A percentile compares a stretch with the other conserved stretches of the same genome.
Conservation (phyloP, 2,113 vertebrate species). For the Epinephelus lanceolatus region DNA sequence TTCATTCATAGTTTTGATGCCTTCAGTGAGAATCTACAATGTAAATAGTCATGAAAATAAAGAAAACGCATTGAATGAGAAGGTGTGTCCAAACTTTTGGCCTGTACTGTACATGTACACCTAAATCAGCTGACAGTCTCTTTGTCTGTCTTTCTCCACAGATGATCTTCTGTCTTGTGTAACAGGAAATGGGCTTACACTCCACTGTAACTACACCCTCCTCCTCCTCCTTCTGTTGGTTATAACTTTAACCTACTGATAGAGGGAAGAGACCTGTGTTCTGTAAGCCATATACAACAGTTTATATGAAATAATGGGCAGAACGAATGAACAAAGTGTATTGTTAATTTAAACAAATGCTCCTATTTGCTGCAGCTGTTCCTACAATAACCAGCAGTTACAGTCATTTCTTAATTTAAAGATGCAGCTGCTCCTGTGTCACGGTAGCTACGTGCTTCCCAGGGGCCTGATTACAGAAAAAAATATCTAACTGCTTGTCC, state of each 20-base stretch:
- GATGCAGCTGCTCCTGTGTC: not conserved
- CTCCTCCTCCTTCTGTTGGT: slow-evolving; percentile 50
- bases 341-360: not conserved
- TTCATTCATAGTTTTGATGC: too few relatives aligned
- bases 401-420: not conserved
- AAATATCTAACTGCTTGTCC: too few relatives aligned
- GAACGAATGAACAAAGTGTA: too few relatives aligned
- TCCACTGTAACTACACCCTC: slow-evolving; percentile 19
- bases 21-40: too few relatives aligned
- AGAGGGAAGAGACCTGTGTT: not conserved
- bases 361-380: not conserved
- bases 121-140: not conserved
- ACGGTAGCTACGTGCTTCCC: not conserved
- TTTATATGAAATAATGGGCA: not conserved
- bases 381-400: not conserved
- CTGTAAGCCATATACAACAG: not conserved
- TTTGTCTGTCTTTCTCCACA: slow-evolving; percentile 43
- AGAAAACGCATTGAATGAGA: too few relatives aligned
- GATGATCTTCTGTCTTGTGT: slow-evolving; percentile 56
- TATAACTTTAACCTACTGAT: slow-evolving; percentile 22
- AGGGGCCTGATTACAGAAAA: not conserved
- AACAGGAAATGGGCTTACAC: slow-evolving; percentile 35
- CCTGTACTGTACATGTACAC: not conserved
- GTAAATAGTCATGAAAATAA: too few relatives aligned
- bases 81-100: too few relatives aligned